These are phyloP conservation scores for Cheilosia urbana DNA, from an alignment of 2,888 invertebrate species.

Conservation along the genomic window DNA sequence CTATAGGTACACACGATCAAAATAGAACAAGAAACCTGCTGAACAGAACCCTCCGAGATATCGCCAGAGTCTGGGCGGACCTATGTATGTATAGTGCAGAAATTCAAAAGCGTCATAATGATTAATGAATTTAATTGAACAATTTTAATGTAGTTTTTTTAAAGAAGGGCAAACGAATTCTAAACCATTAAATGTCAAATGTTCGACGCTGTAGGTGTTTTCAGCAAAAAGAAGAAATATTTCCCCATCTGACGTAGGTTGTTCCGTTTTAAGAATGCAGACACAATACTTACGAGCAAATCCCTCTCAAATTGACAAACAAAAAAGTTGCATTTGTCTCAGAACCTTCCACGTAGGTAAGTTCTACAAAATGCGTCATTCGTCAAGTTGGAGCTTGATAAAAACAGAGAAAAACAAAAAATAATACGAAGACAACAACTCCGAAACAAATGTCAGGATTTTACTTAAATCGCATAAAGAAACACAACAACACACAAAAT, in stretches of 20 bases:
- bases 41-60: too few relatives aligned
- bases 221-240: background rate
- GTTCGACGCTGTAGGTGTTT: too few relatives aligned
- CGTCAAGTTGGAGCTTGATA: conserved; percentile 51
- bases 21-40: too few relatives aligned
- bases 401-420: background rate
- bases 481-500: conserved; percentile 27
- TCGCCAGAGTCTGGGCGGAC: too few relatives aligned
- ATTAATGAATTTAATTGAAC: too few relatives aligned
- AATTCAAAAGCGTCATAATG: too few relatives aligned
- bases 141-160: too few relatives aligned
- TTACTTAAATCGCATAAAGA: conserved; percentile 29
- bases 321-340: conserved; percentile 30
- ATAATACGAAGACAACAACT: background rate
- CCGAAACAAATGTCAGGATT: conserved; percentile 64
- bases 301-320: conserved; percentile 20
- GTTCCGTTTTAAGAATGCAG: background rate
- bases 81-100: too few relatives aligned
- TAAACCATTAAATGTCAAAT: too few relatives aligned
- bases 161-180: too few relatives aligned
- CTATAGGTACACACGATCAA: too few relatives aligned
- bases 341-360: conserved; percentile 13
- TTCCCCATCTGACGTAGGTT: too few relatives aligned
- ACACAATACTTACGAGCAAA: conserved; percentile 1
- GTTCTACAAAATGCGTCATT: conserved; percentile 55